Evolutionary conservation across 2,113 vertebrate genomes (phyloP).

Genomic region (Podilymbus podiceps): DNA sequence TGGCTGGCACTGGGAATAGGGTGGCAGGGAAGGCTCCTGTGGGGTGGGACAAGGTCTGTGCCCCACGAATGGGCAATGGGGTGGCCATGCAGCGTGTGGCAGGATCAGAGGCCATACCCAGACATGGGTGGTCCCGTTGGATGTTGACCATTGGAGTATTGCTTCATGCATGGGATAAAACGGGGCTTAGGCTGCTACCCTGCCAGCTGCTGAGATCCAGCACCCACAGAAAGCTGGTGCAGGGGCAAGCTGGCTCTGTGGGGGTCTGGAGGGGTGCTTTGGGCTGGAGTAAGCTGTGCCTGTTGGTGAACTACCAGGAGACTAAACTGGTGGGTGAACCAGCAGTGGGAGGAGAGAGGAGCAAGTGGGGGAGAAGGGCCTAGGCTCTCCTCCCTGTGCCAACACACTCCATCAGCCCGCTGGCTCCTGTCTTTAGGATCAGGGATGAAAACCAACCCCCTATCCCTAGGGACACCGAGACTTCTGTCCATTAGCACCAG

Average conservation of each 20-base stretch:
- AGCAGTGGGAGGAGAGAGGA: not conserved
- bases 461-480: not conserved
- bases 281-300: not conserved
- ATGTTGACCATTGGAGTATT: fast-evolving
- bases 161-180: not conserved
- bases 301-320: not conserved
- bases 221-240: not conserved
- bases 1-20: not conserved
- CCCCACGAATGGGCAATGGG: fast-evolving
- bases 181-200: too few relatives aligned
- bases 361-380: not conserved
- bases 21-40: not conserved
- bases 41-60: fast-evolving
- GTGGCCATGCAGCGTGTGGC: not conserved
- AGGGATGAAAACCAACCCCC: not conserved
- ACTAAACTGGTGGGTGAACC: not conserved
- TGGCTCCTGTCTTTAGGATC: not conserved
- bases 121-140: fast-evolving
- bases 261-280: not conserved
- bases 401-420: not conserved
- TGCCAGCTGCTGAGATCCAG: not conserved
- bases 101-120: not conserved
- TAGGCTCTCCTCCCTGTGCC: not conserved
- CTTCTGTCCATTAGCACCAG: not conserved
- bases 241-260: fast-evolving